These are phyloP conservation scores for Periophthalmodon schlosseri DNA, from an alignment of 2,113 vertebrate genomes.

Conservation along the genomic window DNA sequence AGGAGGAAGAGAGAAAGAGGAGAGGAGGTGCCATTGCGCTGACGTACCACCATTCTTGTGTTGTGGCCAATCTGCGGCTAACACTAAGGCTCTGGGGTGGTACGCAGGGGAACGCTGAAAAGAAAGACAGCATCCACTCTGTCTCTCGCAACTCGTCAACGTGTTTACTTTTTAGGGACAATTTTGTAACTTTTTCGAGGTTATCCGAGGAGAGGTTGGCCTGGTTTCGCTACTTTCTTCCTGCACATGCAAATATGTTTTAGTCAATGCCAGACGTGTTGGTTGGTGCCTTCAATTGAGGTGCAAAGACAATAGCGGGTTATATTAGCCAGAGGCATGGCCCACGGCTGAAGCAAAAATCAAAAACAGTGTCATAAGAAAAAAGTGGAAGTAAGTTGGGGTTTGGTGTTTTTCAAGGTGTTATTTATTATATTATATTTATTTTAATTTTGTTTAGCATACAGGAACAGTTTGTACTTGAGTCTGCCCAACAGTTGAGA, in stretches of 20 bases:
- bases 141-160: constrained; percentile 48
- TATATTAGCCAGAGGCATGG: constrained; percentile 38
- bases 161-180: constrained; percentile 40
- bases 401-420: constrained; percentile 13
- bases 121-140: constrained; percentile 38
- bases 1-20: constrained; percentile 1
- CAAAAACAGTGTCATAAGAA: constrained; percentile 35
- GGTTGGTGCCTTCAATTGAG: constrained; percentile 15
- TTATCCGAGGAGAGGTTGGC: constrained; percentile 53
- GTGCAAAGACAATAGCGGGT: constrained; percentile 22
- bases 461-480: not conserved
- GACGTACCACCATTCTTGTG: constrained; percentile 48
- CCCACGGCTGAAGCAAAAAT: constrained; percentile 27
- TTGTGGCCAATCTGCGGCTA: constrained; percentile 37
- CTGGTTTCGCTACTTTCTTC: constrained; percentile 16
- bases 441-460: not conserved
- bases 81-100: constrained; percentile 33
- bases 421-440: not conserved
- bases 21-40: constrained; percentile 13
- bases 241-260: constrained; percentile 45
- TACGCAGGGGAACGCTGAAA: constrained; percentile 14
- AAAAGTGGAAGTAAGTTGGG: not conserved
- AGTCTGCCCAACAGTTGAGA: not conserved
- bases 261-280: constrained; percentile 1
- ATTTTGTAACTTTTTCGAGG: constrained; percentile 57